phyloP scores from a whole-genome alignment of 2,797 vertebrate genomes.

The Manis pentadactyla region DNA sequence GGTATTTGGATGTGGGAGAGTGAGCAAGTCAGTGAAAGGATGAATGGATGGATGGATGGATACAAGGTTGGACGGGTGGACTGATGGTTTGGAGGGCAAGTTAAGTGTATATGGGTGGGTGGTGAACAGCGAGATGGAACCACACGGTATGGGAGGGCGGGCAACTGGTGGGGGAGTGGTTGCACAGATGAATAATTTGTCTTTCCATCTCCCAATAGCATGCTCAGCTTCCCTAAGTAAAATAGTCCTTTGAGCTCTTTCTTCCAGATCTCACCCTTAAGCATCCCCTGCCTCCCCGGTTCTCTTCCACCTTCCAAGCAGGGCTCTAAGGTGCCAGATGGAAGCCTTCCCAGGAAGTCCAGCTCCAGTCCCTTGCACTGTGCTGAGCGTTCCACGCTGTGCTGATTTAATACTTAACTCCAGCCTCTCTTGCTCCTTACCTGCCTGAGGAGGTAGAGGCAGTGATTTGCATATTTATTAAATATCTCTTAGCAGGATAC shows the following conservation, averaged over 20 bases:
- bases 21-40: neutral
- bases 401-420: conserved; percentile 81
- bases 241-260: neutral
- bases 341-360: conserved; percentile 70
- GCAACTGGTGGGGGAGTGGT: too few species aligned
- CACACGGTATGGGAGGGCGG: accelerated
- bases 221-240: neutral
- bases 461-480: conserved; percentile 89
- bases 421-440: conserved; percentile 71
- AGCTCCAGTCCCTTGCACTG: conserved; percentile 61
- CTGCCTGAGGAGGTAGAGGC: conserved; percentile 85
- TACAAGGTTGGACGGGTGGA: neutral
- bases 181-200: neutral
- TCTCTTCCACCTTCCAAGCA: neutral
- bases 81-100: neutral
- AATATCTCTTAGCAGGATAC: conserved; percentile 86
- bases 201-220: neutral
- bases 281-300: neutral
- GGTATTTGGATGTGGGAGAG: neutral
- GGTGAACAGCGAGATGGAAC: neutral
- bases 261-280: accelerated
- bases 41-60: neutral
- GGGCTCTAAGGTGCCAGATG: conserved; percentile 32
- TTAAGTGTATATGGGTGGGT: neutral
- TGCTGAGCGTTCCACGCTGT: neutral